These are phyloP conservation scores for Melanotus villosus DNA, from an alignment of 2,888 invertebrate genomes.

Conservation along the genomic window DNA sequence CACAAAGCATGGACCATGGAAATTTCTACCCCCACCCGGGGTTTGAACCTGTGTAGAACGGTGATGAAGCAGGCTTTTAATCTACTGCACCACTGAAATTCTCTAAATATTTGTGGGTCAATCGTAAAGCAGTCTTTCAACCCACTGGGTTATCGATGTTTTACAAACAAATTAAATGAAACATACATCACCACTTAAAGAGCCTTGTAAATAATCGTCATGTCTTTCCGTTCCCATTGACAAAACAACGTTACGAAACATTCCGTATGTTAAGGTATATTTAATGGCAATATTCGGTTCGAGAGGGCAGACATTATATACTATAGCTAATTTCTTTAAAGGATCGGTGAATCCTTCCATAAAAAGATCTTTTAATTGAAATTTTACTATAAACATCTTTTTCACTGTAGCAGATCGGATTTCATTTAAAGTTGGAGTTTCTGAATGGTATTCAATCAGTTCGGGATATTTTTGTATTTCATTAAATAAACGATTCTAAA, in stretches of 20 bases:
- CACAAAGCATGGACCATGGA: no score
- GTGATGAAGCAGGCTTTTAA: no score
- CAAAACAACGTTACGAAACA: slow-evolving; percentile 77
- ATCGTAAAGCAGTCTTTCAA: no score
- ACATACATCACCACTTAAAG: slow-evolving; percentile 59
- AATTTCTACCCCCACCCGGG: no score
- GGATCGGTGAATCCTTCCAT: not conserved
- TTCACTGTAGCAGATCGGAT: not conserved
- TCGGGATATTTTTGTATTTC: slow-evolving; percentile 10
- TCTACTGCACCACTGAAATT: no score
- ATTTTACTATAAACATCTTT: not conserved
- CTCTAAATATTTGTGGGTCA: no score
- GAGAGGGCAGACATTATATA: not conserved
- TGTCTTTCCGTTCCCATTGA: slow-evolving; percentile 78
- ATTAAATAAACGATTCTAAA: not conserved
- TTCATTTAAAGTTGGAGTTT: slow-evolving; percentile 3
- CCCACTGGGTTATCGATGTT: no score
- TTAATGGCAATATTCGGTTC: not conserved
- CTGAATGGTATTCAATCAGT: not conserved
- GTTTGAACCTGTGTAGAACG: no score
- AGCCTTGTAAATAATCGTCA: slow-evolving; percentile 70
- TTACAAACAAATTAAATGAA: not conserved
- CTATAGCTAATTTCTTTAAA: not conserved
- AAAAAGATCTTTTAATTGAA: not conserved
- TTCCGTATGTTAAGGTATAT: slow-evolving; percentile 60